These are phyloP conservation scores for Phylloscopus trochiloides DNA, from an alignment of 2,113 vertebrate species.

Conservation along the genomic window DNA sequence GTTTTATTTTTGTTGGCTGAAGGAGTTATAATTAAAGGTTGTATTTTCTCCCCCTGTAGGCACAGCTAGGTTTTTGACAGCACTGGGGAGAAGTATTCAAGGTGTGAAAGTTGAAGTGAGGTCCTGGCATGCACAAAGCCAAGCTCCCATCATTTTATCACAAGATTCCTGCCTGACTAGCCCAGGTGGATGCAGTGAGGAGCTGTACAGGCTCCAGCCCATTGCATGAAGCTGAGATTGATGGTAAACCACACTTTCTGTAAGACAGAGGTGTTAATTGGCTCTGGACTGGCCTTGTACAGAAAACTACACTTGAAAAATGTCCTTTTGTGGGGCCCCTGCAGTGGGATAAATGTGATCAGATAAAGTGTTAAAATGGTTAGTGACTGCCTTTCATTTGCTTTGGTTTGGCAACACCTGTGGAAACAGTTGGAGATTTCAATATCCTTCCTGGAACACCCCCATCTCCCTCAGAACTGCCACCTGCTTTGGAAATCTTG, in stretches of 20 bases:
- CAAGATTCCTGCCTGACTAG: constrained; percentile 59
- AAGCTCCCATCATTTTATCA: constrained; percentile 71
- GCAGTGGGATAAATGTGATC: not conserved
- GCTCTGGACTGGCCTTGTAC: not conserved
- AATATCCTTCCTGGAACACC: not conserved
- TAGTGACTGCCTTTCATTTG: not conserved
- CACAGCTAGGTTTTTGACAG: constrained; percentile 61
- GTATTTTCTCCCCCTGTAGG: constrained; percentile 51
- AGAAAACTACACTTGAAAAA: not conserved
- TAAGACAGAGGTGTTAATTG: constrained; percentile 15
- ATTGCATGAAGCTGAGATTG: not conserved
- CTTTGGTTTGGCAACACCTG: not conserved
- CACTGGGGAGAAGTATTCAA: constrained; percentile 60
- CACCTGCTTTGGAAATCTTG: constrained; percentile 13
- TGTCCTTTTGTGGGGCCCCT: not conserved
- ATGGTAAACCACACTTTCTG: not conserved
- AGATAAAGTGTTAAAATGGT: not conserved
- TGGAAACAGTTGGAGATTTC: not conserved
- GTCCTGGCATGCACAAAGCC: not conserved
- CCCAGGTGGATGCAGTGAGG: constrained; percentile 56
- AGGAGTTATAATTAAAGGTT: not conserved
- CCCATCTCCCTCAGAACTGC: not conserved
- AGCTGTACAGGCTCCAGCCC: constrained; percentile 20
- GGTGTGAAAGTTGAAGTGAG: constrained; percentile 9
- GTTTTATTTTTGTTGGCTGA: not conserved